Base-by-base conservation (phyloP, 2,113 vertebrate species). In the Tyto alba region DNA sequence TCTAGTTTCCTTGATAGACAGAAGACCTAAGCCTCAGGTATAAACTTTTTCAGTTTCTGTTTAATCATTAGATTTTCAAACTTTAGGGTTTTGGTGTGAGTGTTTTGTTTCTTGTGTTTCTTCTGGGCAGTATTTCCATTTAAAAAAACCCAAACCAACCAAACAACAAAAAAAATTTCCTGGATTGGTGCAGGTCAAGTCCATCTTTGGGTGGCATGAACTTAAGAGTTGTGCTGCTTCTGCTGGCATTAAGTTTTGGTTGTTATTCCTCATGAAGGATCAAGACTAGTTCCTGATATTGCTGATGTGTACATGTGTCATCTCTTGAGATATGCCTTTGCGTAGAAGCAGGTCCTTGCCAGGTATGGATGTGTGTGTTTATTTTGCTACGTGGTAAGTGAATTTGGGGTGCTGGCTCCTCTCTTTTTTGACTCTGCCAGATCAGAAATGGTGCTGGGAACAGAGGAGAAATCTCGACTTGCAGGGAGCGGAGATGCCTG, bases 371-470 rank as follows among this genome's bases (percentile, higher is more conserved):
- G 15, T 0, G 27, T 7, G 32, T 16, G 27, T 17, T 50, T 16
- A 13, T 74, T 92, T 72, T 74, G 47, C 55, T 48, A 3, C 2
- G 16, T 10, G 17, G 1, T 3, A 21, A 21, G 25, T 40, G 60
- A 34, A 50, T 13, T 93, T 59, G 12, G 36, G 62, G 36, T 40
- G 73, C 73, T 92, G 40, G 13, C 50, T 92, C 50, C 13, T 75
- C 47, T 74, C 43, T 50, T 59, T 13, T 55, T 29, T 5, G 5
- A 11, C 52, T 60, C 38, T 40, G 32, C 17, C 0, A 3, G 75
- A 76, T 74, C 38, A 53, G 82, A 86, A 80, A 60, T 4, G 2
- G 3, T 53, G 64, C 69, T 96, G 90, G 96, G 92, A 96, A 76
- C n/a, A 17, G 73, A 90, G 59, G 76, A 72, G 1, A 71, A 72